These are phyloP conservation scores for Leptinotarsa juncta DNA, from an alignment of 2,888 invertebrate species.

Conservation along the genomic window DNA sequence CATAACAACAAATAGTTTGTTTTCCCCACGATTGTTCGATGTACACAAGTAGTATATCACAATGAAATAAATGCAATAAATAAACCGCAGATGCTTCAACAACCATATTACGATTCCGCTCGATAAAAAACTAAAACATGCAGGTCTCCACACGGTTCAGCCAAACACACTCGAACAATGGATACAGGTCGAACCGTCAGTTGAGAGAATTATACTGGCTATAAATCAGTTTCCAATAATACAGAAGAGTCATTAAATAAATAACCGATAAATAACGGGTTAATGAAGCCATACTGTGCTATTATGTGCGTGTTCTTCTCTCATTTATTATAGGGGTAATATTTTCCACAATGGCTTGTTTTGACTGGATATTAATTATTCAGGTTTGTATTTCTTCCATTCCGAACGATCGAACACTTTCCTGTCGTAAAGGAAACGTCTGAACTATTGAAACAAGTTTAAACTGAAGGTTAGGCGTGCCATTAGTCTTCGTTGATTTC, in stretches of 20 bases:
- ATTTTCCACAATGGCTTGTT: constrained; percentile 42
- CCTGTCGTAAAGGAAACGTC: neutral
- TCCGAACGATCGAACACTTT: neutral
- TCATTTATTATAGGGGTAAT: constrained; percentile 44
- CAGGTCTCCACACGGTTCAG: constrained; percentile 3
- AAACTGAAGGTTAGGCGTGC: neutral
- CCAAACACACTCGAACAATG: constrained; percentile 34
- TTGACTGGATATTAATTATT: constrained; percentile 44
- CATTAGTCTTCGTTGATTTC: too few species aligned
- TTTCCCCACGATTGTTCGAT: too few species aligned
- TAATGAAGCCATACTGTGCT: constrained; percentile 51
- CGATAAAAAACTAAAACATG: neutral
- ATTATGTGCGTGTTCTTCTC: constrained; percentile 45
- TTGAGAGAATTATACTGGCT: constrained; percentile 47
- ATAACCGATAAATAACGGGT: constrained; percentile 50
- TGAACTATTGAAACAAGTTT: neutral
- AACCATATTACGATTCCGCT: neutral
- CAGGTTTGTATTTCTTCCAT: constrained; percentile 1
- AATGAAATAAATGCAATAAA: neutral
- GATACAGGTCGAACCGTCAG: constrained; percentile 45
- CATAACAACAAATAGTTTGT: too few species aligned
- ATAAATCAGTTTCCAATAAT: constrained; percentile 51
- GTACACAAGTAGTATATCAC: neutral
- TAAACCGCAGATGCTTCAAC: neutral
- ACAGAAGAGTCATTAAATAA: constrained; percentile 49